Percentiles rank a stretch among this genome's conserved stretches.
Evolutionary conservation across 2,113 vertebrate species (phyloP).

Genomic region (Hystrix cristata): DNA sequence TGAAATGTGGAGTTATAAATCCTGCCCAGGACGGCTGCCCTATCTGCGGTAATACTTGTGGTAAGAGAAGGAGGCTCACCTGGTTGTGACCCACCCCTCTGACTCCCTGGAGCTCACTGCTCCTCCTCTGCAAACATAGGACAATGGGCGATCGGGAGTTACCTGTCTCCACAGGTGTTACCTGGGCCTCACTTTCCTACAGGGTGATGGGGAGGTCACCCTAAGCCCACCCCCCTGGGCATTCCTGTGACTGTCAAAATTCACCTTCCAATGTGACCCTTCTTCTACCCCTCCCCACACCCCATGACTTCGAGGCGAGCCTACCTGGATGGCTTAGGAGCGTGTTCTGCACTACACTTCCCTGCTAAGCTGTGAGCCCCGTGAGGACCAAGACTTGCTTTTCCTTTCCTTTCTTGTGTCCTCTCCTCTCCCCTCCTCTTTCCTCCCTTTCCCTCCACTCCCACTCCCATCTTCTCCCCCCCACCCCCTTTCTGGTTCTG

Average conservation of each 20-base stretch:
- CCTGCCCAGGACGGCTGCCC: conserved; percentile 48
- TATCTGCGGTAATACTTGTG: conserved; percentile 67
- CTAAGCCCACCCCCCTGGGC: conserved; percentile 61
- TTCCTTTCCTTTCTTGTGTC: not conserved
- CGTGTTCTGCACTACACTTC: not conserved
- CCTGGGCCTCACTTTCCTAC: conserved; percentile 76
- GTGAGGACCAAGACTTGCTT: not conserved
- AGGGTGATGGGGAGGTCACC: conserved; percentile 81
- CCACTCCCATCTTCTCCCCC: not conserved
- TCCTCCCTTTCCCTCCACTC: not conserved
- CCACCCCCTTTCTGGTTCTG: too few relatives aligned
- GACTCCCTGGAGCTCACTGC: conserved; percentile 18
- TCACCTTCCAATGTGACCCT: not conserved
- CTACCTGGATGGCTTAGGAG: not conserved
- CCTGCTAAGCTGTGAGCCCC: not conserved
- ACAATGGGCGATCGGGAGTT: conserved; percentile 79
- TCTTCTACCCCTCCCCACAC: not conserved
- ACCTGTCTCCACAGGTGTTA: conserved; percentile 83
- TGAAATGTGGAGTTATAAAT: conserved; percentile 80
- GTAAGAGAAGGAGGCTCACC: conserved; percentile 73
- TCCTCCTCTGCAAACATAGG: conserved; percentile 80
- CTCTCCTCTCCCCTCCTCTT: too few relatives aligned
- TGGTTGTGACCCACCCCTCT: conserved; percentile 75
- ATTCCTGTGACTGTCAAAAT: conserved; percentile 67
- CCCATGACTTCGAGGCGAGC: not conserved